Conservation (phyloP, 2,888 invertebrate species). For the Lysandra coridon region DNA sequence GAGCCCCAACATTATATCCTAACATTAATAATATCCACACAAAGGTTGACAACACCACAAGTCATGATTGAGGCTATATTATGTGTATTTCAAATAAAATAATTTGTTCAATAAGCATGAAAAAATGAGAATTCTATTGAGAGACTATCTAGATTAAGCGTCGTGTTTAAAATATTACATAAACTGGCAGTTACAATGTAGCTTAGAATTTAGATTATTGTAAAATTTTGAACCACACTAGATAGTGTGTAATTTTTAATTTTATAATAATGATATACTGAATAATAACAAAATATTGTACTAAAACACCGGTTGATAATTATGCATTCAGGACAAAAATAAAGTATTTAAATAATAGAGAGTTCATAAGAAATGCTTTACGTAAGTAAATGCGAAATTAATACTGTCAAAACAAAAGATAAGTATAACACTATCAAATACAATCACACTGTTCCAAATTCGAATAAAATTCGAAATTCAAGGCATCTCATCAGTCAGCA, state of each 20-base stretch:
- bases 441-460: conserved; percentile 45
- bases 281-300: neutral
- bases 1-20: neutral
- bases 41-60: neutral
- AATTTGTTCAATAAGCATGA: neutral
- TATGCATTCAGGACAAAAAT: conserved; percentile 14
- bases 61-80: neutral
- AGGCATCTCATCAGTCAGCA: conserved; percentile 68
- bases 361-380: conserved; percentile 33
- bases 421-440: conserved; percentile 34
- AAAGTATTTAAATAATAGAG: conserved; percentile 28
- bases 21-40: conserved; percentile 14
- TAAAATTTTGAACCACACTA: neutral
- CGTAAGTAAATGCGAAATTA: conserved; percentile 70
- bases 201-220: neutral
- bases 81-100: neutral
- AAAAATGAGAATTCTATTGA: neutral
- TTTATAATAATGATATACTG: neutral
- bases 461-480: conserved; percentile 52
- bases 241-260: neutral
- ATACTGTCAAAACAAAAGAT: conserved; percentile 55
- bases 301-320: conserved; percentile 16
- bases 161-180: neutral
- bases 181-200: neutral
- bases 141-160: neutral